Percentiles rank a stretch among this genome's conserved stretches.
phyloP scores from a whole-genome alignment of 2,888 invertebrate species.

The Salpingus planirostris region DNA sequence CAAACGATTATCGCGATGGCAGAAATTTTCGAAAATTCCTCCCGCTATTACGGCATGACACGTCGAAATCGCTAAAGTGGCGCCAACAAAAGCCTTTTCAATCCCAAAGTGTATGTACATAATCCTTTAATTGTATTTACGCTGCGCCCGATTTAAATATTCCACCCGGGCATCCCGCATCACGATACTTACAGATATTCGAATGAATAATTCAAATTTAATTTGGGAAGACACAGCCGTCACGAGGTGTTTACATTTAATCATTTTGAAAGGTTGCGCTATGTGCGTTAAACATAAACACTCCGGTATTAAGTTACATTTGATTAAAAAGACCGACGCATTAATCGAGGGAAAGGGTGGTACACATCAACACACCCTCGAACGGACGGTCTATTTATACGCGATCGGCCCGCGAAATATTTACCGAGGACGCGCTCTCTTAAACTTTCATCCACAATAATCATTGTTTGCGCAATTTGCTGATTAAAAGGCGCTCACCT shows the following conservation, averaged over 20 bases:
- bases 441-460: constrained; percentile 18
- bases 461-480: constrained; percentile 10
- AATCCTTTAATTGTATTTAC: constrained; percentile 20
- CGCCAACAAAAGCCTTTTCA: background rate
- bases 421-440: constrained; percentile 25
- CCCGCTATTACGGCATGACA: background rate
- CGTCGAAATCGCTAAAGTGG: background rate
- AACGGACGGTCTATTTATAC: constrained; percentile 26
- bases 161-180: constrained; percentile 18
- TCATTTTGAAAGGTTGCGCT: constrained; percentile 39
- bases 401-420: constrained; percentile 22
- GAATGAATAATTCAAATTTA: constrained; percentile 39
- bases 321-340: constrained; percentile 40
- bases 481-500: constrained; percentile 36
- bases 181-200: constrained; percentile 32
- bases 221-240: constrained; percentile 35
- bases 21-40: constrained; percentile 4
- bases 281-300: constrained; percentile 36
- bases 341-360: constrained; percentile 36
- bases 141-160: constrained; percentile 18
- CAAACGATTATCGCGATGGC: constrained; percentile 4
- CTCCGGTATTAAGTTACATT: constrained; percentile 40
- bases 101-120: constrained; percentile 7
- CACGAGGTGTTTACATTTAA: constrained; percentile 40
- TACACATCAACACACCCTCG: constrained; percentile 26